Percentiles rank a stretch among this genome's conserved stretches.
Conservation (phyloP, 2,888 invertebrate species). For the Nipponacmea schrenckii region DNA sequence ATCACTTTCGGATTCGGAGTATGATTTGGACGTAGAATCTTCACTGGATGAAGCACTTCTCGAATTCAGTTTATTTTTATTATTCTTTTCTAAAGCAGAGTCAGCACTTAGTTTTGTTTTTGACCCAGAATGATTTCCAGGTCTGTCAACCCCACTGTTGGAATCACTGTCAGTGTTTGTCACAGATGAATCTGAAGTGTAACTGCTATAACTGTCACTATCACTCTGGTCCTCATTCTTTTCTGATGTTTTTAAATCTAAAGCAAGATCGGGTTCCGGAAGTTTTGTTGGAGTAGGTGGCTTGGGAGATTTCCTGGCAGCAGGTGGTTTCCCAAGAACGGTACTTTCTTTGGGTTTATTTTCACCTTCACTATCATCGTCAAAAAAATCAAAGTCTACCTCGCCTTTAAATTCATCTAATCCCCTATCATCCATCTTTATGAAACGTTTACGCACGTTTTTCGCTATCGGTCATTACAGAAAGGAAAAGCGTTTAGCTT, state of each 20-base stretch:
- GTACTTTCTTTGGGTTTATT: slow-evolving; percentile 18
- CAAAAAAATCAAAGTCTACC: slow-evolving; percentile 55
- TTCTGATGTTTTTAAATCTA: neutral
- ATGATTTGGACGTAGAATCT: neutral
- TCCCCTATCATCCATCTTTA: slow-evolving; percentile 18
- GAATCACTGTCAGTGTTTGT: slow-evolving; percentile 26
- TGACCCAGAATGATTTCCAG: slow-evolving; percentile 13
- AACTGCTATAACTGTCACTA: slow-evolving; percentile 27
- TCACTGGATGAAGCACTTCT: neutral
- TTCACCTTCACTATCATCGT: slow-evolving; percentile 33
- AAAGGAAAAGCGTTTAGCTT: slow-evolving; percentile 7
- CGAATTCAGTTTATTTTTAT: slow-evolving; percentile 14
- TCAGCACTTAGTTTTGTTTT: slow-evolving; percentile 14
- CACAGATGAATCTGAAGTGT: slow-evolving; percentile 20
- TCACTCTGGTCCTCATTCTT: slow-evolving; percentile 4
- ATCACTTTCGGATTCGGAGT: neutral
- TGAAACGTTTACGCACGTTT: neutral
- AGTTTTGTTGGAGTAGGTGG: slow-evolving; percentile 20
- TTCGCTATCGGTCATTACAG: neutral
- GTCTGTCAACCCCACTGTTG: slow-evolving; percentile 17
- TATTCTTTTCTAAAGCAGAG: slow-evolving; percentile 16
- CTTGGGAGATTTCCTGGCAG: slow-evolving; percentile 19
- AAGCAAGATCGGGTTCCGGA: slow-evolving; percentile 9
- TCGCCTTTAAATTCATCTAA: slow-evolving; percentile 25
- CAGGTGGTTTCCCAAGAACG: slow-evolving; percentile 17